Base-by-base conservation (phyloP, 2,797 vertebrate species). In the Paramormyrops hopkinsi region DNA sequence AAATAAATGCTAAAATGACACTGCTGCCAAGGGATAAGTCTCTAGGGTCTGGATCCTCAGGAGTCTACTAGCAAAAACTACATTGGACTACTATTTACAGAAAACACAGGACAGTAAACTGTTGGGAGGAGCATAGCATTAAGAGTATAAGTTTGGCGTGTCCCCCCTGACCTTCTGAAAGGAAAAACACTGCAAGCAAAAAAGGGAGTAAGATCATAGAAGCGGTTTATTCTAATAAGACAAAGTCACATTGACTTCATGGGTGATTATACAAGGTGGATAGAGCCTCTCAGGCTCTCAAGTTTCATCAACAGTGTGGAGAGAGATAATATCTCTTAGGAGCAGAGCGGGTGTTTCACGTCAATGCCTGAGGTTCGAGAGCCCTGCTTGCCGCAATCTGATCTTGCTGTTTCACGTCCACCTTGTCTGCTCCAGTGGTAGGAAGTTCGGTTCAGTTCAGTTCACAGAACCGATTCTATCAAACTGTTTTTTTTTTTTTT, bases 71-170 rank as follows among this genome's bases (percentile, higher is more conserved):
- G 88, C 90, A 19, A 59, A 51, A 41, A 88, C 87, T 79, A 88
- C 85, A 1, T n/a, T 88, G 8, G 56, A 50, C 44, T 76, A 90
- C 25, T 95, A 91, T 95, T 96, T 94, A 95, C 94, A 90, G 89
- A 91, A 25, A 95, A 95, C 93, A 95, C 0, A 0, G 85, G 22
- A 37, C 46, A 48, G 46, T 22, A 50, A 22, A 84, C 46, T 25
- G 3, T 7, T 12, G 11, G 46, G 44, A 84, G 82, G 82, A 6
- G 82, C 9, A 50, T 50, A 46, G 37, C 73, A 79, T n/a, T 14
- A 33, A 44, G 33, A 19, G 69, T 17, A 73, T 25, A 41, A 41
- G 73, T 41, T 2, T 79, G 12, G 4, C n/a, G 5, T 69, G 11
- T 25, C 22, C 11, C 22, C 22, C 25, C 11, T 33, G 46, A 85